Percentiles rank a stretch among this genome's conserved stretches.
phyloP scores from a whole-genome alignment of 2,113 vertebrate genomes.

The Alligator mississippiensis region DNA sequence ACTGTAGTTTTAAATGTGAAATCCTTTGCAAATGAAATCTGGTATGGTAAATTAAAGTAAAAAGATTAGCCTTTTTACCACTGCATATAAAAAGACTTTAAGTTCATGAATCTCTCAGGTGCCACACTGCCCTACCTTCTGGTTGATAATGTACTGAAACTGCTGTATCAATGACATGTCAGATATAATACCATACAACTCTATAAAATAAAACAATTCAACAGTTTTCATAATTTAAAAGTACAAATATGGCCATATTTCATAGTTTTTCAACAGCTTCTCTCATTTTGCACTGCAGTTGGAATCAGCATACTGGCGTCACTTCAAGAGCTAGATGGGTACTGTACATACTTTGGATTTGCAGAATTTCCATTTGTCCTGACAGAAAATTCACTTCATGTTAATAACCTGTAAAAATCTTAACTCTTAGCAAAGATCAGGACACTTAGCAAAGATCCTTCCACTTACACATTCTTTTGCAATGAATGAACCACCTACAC shows the following conservation, averaged over 20 bases:
- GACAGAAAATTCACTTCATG: not conserved
- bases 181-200: not conserved
- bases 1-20: not conserved
- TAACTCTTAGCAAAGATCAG: constrained; percentile 19
- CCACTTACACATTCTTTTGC: constrained; percentile 17
- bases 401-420: constrained; percentile 1
- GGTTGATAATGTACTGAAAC: not conserved
- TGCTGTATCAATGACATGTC: not conserved
- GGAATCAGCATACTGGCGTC: not conserved
- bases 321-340: constrained; percentile 11
- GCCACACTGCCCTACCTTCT: no score
- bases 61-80: not conserved
- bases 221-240: not conserved
- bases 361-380: constrained; percentile 1
- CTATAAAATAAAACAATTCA: not conserved
- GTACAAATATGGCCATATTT: not conserved
- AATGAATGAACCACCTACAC: constrained; percentile 25
- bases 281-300: not conserved
- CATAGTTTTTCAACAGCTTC: not conserved
- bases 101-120: no score
- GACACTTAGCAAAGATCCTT: not conserved
- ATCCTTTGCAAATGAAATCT: constrained; percentile 35
- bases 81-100: not conserved
- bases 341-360: fast-evolving
- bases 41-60: constrained; percentile 10